phyloP scores from a whole-genome alignment of 2,888 invertebrate species.

The Chironomus tentans region DNA sequence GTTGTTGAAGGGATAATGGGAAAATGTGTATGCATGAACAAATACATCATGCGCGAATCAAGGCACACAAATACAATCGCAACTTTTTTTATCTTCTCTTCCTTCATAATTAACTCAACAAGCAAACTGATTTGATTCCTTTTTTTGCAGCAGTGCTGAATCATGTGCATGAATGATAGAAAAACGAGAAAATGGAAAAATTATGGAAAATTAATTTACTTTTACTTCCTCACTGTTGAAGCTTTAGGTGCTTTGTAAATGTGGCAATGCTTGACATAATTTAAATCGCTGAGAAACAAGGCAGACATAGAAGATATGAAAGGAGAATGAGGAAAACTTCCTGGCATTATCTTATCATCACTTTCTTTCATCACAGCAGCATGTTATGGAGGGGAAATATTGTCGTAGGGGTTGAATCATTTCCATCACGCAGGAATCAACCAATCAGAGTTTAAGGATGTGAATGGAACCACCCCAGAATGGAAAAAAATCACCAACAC shows the following conservation, averaged over 20 bases:
- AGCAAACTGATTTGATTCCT: background rate
- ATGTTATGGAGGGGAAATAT: background rate
- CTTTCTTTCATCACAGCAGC: background rate
- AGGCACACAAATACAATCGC: background rate
- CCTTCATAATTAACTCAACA: background rate
- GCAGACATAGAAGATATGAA: background rate
- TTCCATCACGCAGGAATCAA: background rate
- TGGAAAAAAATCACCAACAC: too few species aligned
- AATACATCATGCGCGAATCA: slow-evolving; percentile 5
- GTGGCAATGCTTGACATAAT: background rate
- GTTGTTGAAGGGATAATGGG: slow-evolving; percentile 24
- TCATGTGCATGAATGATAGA: background rate
- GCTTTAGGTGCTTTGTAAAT: background rate
- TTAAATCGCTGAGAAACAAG: background rate
- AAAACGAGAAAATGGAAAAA: slow-evolving; percentile 22
- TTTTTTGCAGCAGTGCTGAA: background rate
- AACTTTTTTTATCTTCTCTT: background rate
- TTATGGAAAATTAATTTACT: slow-evolving; percentile 16
- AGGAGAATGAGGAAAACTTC: background rate
- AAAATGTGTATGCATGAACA: slow-evolving; percentile 1
- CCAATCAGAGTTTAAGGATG: background rate
- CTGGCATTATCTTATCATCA: background rate
- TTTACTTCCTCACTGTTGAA: background rate
- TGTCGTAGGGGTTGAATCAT: background rate
- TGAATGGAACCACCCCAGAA: too few species aligned